Conservation (phyloP, 1,140 invertebrate species). For the Ruditapes philippinarum region DNA sequence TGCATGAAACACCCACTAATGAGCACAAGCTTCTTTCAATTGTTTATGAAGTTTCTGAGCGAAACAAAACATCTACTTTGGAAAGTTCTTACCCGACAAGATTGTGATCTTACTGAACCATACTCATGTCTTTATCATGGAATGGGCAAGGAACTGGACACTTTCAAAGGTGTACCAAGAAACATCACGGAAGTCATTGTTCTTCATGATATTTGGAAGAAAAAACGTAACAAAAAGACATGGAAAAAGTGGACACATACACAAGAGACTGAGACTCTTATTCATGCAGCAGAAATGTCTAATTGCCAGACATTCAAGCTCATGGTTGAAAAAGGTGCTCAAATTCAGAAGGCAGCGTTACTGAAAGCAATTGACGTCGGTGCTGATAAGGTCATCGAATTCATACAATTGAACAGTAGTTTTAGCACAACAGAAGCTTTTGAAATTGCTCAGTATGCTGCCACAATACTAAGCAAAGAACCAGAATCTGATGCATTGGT, state of each 20-base stretch:
- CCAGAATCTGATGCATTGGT: not conserved
- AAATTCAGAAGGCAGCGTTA: not conserved
- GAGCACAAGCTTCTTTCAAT: not conserved
- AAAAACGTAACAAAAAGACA: not conserved
- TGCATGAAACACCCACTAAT: conserved; percentile 5
- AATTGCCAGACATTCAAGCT: not conserved
- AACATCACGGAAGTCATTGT: conserved; percentile 15
- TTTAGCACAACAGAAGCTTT: not conserved
- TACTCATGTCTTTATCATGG: conserved; percentile 25
- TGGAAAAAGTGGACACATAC: not conserved
- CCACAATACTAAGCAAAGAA: not conserved
- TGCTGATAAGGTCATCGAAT: not conserved
- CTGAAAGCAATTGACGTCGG: not conserved
- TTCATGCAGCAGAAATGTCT: not conserved
- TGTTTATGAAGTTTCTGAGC: not conserved
- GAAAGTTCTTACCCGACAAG: not conserved
- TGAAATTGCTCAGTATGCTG: not conserved
- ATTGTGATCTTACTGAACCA: not conserved
- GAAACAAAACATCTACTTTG: not conserved
- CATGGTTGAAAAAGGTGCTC: not conserved
- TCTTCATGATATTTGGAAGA: conserved; percentile 5
- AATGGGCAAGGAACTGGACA: not conserved
- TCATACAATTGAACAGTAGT: not conserved
- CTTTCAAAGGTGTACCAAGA: not conserved
- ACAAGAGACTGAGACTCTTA: not conserved